Base-by-base conservation (phyloP, 2,113 vertebrate species). In the Planiliza haematocheilus region DNA sequence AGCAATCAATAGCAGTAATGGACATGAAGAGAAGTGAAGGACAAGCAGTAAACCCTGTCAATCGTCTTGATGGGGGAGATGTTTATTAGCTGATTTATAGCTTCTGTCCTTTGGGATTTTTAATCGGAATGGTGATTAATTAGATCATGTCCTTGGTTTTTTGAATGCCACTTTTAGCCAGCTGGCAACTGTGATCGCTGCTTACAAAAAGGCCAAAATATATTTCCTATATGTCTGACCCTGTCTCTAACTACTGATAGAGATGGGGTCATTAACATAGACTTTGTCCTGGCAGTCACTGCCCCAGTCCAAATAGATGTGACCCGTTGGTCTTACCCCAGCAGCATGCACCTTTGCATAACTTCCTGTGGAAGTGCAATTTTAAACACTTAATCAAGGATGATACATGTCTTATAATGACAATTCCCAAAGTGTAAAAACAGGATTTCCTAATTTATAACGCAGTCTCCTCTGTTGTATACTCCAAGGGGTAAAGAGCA, bases 1-100 rank as follows among this genome's bases (percentile, higher is more conserved):
- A 75, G 51, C 60, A 82, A 89, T 91, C 89, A 87, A 91, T 91
- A 82, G 71, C 41, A 83, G 84, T 88, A 89, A 91, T 88, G 60
- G 57, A 39, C 11, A 10, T 63, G 24, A 50, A 56, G 37, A 69
- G 70, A 74, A 43, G 55, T 58, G 74, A 89, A 85, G 84, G 71
- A 70, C 78, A 56, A 9, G n/a, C 62, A 17, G 66, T 88, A 77
- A 63, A 85, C 58, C 11, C 36, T 72, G 76, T 66, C 74, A 58
- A 55, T 85, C 65, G 30, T 16, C 20, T 42, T 70, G 60, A 88
- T 72, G 56, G 68, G 45, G 37, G 21, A 59, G 13, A 34, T 60
- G 53, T 81, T 86, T 79, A 81, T 48, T 59, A 46, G 63, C 36
- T 41, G 21, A 76, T 75, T 87, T 81, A 84, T 50, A 36, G 68